Percentiles rank a stretch among this genome's conserved stretches.
These are phyloP conservation scores for Psittacara wagleri DNA, from an alignment of 2,113 vertebrate genomes.

Conservation along the genomic window DNA sequence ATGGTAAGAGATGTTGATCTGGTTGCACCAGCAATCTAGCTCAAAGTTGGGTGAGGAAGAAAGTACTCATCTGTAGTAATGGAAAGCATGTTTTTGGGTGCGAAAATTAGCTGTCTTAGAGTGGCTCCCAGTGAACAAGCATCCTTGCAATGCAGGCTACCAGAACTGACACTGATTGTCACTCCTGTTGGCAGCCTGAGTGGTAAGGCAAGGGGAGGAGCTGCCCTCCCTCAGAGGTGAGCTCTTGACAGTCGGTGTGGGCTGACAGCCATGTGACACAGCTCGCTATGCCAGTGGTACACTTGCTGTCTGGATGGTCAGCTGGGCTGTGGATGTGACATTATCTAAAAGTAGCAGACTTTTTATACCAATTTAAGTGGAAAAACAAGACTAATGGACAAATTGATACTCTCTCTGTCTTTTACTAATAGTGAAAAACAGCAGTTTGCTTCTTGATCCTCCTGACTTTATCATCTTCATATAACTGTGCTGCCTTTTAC, in stretches of 20 bases:
- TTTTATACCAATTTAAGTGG: not conserved
- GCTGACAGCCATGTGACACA: rapidly evolving
- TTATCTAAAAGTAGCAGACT: not conserved
- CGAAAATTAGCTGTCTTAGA: not conserved
- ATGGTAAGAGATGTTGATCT: not conserved
- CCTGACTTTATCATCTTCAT: not conserved
- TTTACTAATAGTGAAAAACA: not conserved
- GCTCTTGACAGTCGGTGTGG: not conserved
- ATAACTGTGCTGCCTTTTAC: not conserved
- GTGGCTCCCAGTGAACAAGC: not conserved
- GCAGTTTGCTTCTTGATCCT: not conserved
- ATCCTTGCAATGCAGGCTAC: not conserved
- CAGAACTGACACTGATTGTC: not conserved
- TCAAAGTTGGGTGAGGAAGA: not conserved
- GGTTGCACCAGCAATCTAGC: not conserved
- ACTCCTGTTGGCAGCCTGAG: not conserved
- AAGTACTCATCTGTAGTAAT: not conserved
- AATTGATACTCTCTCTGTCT: not conserved
- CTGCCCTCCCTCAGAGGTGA: not conserved
- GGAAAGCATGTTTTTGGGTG: rapidly evolving
- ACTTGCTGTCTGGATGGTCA: not conserved
- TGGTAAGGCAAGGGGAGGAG: not conserved
- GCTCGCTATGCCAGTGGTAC: not conserved
- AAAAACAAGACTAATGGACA: not conserved
- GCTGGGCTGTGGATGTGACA: not conserved